Evolutionary conservation across 1,140 invertebrate genomes (phyloP).

Genomic region (Aphaenogaster floridana): DNA sequence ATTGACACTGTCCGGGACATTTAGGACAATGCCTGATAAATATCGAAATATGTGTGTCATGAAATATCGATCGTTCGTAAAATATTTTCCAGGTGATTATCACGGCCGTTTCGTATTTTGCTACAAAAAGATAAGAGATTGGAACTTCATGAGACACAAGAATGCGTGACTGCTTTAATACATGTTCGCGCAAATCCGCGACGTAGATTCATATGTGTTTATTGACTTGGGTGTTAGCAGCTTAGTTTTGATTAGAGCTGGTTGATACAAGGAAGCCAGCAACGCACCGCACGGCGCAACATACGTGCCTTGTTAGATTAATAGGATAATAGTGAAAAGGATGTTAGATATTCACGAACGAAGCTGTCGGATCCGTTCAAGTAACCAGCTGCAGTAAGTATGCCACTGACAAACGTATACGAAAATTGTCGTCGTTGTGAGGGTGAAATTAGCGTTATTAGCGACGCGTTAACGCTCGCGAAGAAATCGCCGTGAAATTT

Average conservation of each 20-base stretch:
- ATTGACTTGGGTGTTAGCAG: slow-evolving; percentile 34
- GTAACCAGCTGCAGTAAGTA: slow-evolving; percentile 47
- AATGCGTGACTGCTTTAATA: not conserved
- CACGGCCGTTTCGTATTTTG: not conserved
- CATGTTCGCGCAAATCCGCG: slow-evolving; percentile 1
- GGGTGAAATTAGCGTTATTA: slow-evolving; percentile 46
- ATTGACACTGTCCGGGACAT: not conserved
- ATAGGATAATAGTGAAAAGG: slow-evolving; percentile 57
- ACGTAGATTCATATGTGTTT: slow-evolving; percentile 43
- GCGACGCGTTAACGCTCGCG: not conserved
- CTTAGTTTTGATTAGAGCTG: slow-evolving; percentile 52
- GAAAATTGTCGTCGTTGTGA: slow-evolving; percentile 19
- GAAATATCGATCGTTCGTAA: not conserved
- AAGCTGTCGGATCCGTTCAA: slow-evolving; percentile 28
- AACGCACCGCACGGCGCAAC: not conserved
- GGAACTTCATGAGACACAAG: not conserved
- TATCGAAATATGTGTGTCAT: not conserved
- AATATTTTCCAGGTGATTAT: not conserved
- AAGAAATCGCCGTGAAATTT: slow-evolving; percentile 23
- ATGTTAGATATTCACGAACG: slow-evolving; percentile 56
- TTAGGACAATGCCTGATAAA: not conserved
- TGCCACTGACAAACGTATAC: slow-evolving; percentile 25
- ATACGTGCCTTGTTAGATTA: slow-evolving; percentile 53
- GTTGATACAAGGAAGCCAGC: slow-evolving; percentile 41
- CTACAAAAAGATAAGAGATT: not conserved